These are phyloP conservation scores for Piscicola geometra DNA, from an alignment of 2,888 invertebrate species.

Conservation along the genomic window DNA sequence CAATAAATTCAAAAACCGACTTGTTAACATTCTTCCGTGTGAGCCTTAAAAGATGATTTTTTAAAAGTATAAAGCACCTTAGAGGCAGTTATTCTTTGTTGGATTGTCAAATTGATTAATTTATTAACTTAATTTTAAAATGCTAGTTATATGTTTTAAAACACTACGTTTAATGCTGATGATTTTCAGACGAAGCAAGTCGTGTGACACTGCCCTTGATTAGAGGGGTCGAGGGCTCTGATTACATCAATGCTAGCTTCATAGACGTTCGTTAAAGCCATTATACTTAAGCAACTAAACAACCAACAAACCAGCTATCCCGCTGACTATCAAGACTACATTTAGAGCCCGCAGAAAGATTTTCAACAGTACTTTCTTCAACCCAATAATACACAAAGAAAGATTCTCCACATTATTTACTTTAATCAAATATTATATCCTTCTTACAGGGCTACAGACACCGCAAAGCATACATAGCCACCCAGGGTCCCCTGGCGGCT, in stretches of 20 bases:
- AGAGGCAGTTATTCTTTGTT: neutral
- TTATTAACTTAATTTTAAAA: neutral
- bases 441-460: slow-evolving; percentile 58
- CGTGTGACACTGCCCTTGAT: slow-evolving; percentile 87
- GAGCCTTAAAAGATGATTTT: neutral
- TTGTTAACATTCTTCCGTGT: slow-evolving; percentile 61
- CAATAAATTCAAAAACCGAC: slow-evolving; percentile 95
- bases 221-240: slow-evolving; percentile 80
- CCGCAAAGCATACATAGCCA: slow-evolving; percentile 87
- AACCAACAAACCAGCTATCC: too few species aligned
- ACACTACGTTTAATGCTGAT: neutral
- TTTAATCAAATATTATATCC: too few species aligned
- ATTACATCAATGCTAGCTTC: slow-evolving; percentile 97
- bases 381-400: too few species aligned
- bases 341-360: too few species aligned
- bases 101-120: neutral
- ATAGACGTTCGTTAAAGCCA: too few species aligned
- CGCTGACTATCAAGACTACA: too few species aligned
- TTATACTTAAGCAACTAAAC: too few species aligned
- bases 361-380: too few species aligned
- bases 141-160: neutral
- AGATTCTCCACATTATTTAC: neutral
- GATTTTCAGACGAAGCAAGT: slow-evolving; percentile 70
- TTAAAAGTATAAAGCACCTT: too few species aligned
- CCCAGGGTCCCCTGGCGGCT: slow-evolving; percentile 93